Evolutionary conservation across 2,113 vertebrate genomes (phyloP), one percentile per base, ranked within the genome.

Genomic region (Bucco capensis): DNA sequence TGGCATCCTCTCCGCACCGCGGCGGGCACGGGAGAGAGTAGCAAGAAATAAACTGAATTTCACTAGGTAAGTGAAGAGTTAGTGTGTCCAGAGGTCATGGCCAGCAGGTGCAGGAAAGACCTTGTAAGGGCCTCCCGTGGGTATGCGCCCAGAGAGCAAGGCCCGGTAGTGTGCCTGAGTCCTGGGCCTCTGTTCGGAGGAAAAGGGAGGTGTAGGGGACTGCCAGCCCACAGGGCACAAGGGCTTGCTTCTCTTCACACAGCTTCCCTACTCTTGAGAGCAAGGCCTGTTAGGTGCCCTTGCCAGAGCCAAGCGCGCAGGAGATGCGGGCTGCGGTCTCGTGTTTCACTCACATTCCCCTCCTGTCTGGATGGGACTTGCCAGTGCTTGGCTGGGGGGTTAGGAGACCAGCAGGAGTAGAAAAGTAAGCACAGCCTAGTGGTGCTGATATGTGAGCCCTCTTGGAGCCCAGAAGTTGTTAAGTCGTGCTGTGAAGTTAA

Each of bases 211-310:
- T 1, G 0, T 1, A 0, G n/a, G 13, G 24, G 19, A 19, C 6
- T 4, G 53, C 7, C 6, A 3, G 9, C 2, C 15, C 4, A 4
- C 3, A 0, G 5, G 0, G 9, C 2, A 0, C 1, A 2, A 4
- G 5, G 19, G 10, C 4, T 31, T 5, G 31, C 14, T 16, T 22
- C 1, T 5, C 19, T 19, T 19, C 12, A 1, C 21, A 4, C 4
- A 3, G 12, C 22, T 18, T 19, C 8, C 23, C 18, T 3, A 6
- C 8, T 37, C n/a, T n/a, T n/a, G n/a, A n/a, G n/a, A n/a, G n/a
- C 6, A 9, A 12, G 3, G 8, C 8, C 9, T 8, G 3, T 2
- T 6, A 33, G 57, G 16, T 12, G 10, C 2, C 10, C 15, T 16
- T 44, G 22, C 4, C 1, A 3, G 31, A 38, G n/a, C 11, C 3